Evolutionary conservation across 2,113 vertebrate species (phyloP).

Genomic region (Cyprinodon brontotheroides): DNA sequence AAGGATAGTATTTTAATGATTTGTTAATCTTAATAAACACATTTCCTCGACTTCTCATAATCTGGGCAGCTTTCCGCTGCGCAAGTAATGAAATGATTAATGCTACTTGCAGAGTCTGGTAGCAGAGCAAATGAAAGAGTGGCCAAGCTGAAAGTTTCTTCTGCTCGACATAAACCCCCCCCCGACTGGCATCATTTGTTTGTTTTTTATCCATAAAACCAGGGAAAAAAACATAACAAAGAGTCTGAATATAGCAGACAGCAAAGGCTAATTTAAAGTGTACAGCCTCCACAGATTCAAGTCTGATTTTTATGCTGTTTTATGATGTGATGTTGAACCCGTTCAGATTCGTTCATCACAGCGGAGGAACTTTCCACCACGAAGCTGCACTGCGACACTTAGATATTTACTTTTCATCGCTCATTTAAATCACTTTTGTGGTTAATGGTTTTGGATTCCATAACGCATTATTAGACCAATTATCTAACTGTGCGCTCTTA

Average conservation of each 20-base stretch:
- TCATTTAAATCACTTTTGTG: slow-evolving; percentile 45
- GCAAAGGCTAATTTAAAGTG: slow-evolving; percentile 56
- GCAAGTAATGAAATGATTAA: slow-evolving; percentile 64
- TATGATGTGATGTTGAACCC: slow-evolving; percentile 61
- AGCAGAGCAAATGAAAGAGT: slow-evolving; percentile 67
- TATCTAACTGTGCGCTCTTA: slow-evolving; percentile 59
- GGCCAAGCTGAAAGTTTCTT: slow-evolving; percentile 48
- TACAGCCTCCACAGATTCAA: slow-evolving; percentile 59
- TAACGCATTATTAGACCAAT: slow-evolving; percentile 47
- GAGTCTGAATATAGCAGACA: slow-evolving; percentile 44
- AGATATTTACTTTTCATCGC: slow-evolving; percentile 55
- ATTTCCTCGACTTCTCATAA: slow-evolving; percentile 55
- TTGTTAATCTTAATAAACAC: slow-evolving; percentile 67
- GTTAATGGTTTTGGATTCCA: slow-evolving; percentile 44
- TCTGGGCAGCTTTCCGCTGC: slow-evolving; percentile 44
- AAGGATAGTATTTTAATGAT: slow-evolving; percentile 63
- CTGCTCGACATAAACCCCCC: slow-evolving; percentile 24
- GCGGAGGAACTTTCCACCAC: slow-evolving; percentile 39
- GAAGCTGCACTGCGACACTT: slow-evolving; percentile 20
- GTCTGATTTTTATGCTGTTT: slow-evolving; percentile 54
- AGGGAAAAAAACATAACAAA: slow-evolving; percentile 57
- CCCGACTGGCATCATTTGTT: slow-evolving; percentile 33
- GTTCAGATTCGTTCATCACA: slow-evolving; percentile 41
- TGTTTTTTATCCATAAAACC: slow-evolving; percentile 49
- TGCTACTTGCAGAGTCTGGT: slow-evolving; percentile 58